phyloP scores from a whole-genome alignment of 2,888 invertebrate genomes.

The Vannuccia rotundouncinata region DNA sequence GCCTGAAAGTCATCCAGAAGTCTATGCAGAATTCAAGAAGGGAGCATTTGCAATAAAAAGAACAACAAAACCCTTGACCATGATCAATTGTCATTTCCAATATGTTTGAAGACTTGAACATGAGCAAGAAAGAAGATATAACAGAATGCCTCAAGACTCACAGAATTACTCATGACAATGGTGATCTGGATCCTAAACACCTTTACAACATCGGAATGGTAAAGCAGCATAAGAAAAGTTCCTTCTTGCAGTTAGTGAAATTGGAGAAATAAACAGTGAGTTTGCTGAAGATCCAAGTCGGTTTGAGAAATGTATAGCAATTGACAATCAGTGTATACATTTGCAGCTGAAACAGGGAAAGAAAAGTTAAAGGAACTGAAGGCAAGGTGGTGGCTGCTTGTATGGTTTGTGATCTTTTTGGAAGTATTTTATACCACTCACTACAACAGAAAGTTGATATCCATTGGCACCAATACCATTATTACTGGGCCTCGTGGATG shows the following conservation, averaged over 20 bases:
- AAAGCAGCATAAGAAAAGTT: slow-evolving; percentile 3
- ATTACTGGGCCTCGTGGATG: neutral
- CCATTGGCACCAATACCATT: slow-evolving; percentile 4
- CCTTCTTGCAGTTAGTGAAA: slow-evolving; percentile 2
- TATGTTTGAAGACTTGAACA: slow-evolving; percentile 35
- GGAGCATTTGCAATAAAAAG: neutral
- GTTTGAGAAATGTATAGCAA: slow-evolving; percentile 3
- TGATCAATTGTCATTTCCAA: slow-evolving; percentile 5
- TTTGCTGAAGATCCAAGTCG: slow-evolving; percentile 9
- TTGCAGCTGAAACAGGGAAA: neutral
- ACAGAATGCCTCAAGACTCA: slow-evolving; percentile 28
- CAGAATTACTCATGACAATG: slow-evolving; percentile 35
- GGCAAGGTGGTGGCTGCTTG: neutral
- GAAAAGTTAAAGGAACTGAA: slow-evolving; percentile 3
- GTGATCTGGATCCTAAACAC: slow-evolving; percentile 6
- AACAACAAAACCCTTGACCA: too few relatives aligned
- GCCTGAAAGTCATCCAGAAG: neutral
- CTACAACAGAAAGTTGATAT: slow-evolving; percentile 12
- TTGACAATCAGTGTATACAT: slow-evolving; percentile 19
- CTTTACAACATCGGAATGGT: neutral
- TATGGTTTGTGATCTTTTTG: slow-evolving; percentile 5
- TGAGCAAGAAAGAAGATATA: slow-evolving; percentile 32
- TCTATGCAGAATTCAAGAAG: neutral
- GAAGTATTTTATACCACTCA: slow-evolving; percentile 17
- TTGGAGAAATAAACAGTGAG: slow-evolving; percentile 3